Evolutionary conservation across 2,888 invertebrate species (phyloP), one percentile per base, ranked within the genome.

Genomic region (Tipula helvola): DNA sequence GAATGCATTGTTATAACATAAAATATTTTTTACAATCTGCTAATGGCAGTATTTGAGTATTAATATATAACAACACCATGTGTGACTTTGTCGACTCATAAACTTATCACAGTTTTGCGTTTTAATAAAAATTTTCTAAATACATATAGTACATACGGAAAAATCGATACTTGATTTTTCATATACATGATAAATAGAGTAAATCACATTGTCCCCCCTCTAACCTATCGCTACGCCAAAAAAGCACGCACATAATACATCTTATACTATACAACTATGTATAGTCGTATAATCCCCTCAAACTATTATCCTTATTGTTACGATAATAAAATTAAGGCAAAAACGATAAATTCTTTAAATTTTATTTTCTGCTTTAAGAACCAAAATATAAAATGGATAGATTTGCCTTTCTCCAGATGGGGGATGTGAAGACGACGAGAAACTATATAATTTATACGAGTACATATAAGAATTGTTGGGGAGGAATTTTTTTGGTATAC

Each of bases 271-370:
- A 52, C 16, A 10, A 52, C 28, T 28, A 28, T n/a, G n/a, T n/a
- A n/a, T 28, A 28, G 28, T 1, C 12, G 28, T 71, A 18, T 71
- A 71, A 71, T 71, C 71, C 71, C 28, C 71, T 71, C 71, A 71
- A 71, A 71, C 71, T 71, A 71, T 71, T 71, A 71, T 71, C 71
- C 71, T 71, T 71, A 71, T 71, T 71, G 71, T 71, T 71, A 3
- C 71, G 71, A 71, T 71, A 71, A 71, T 71, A 71, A 71, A 71
- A 71, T 71, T 71, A 71, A 71, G 71, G 71, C 71, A 71, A 71
- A 71, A 71, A 71, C 71, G 71, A 71, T 71, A 71, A 71, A 71
- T 71, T 71, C 10, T 71, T 71, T 71, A 10, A 71, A 71, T 28
- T 71, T 71, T 71, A 10, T 28, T 52, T 71, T 71, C 28, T 8